A percentile compares a stretch with the other conserved stretches of the same genome.
phyloP scores from a whole-genome alignment of 2,113 vertebrate genomes.

The Anhinga rufa region DNA sequence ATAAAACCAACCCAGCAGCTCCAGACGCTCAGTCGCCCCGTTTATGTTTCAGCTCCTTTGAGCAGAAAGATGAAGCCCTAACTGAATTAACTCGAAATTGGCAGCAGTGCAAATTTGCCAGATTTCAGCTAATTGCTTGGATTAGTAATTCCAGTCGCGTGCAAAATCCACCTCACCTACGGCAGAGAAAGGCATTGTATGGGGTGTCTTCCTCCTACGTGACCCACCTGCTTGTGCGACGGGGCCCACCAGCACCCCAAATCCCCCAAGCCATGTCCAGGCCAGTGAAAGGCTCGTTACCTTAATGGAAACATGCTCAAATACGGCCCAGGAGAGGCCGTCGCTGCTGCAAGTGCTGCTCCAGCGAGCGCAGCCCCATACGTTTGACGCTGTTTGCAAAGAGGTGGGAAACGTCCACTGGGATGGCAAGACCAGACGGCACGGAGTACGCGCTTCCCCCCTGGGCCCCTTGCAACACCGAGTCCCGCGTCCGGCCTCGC shows the following conservation, averaged over 20 bases:
- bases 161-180: not conserved
- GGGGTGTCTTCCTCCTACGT: not conserved
- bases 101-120: not conserved
- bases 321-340: not conserved
- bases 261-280: accelerated
- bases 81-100: not conserved
- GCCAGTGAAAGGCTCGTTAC: not conserved
- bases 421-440: not conserved
- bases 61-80: not conserved
- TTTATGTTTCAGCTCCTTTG: not conserved
- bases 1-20: not conserved
- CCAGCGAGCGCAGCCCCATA: accelerated
- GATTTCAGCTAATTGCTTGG: slow-evolving; percentile 8
- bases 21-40: not conserved
- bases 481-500: not conserved
- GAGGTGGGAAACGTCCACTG: not conserved
- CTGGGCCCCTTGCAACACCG: not conserved
- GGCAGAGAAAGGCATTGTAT: not conserved
- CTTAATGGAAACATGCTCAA: not conserved
- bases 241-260: not conserved
- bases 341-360: not conserved
- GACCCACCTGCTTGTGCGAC: not conserved
- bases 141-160: not conserved
- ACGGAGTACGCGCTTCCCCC: not conserved
- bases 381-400: accelerated